Base-by-base conservation (phyloP, 2,797 vertebrate species). In the Epinephelus coioides region DNA sequence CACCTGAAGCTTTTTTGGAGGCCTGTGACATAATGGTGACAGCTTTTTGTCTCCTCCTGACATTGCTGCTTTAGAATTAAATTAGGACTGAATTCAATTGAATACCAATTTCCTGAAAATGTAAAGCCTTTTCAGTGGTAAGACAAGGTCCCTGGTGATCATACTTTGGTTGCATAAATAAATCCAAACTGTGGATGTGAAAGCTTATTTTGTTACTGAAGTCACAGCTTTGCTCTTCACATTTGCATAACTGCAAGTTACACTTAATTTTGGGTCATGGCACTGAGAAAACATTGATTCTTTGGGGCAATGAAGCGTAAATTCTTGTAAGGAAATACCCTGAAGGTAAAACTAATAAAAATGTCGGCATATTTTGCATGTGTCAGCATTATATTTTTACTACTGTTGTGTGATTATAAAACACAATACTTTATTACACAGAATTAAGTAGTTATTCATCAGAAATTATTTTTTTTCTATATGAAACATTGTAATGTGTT, bases 61-160 rank as follows among this genome's bases (percentile, higher is more conserved):
- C 40, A 21, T 46, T 50, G 62, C 75, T 73, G 27, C 46, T 66
- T 80, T 27, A 60, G 7, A 60, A 49, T 73, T 27, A 19, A 60
- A 79, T 67, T n/a, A 18, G 17, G 19, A 57, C 23, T 56, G 46
- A 69, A 61, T 75, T 44, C 1, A 70, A 68, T 78, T 13, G 46
- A 30, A 65, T 69, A 57, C 60, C 30, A 59, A 38, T 60, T 70
- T 57, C 14, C n/a, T 61, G 44, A 76, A 71, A 66, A 65, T 47
- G 3, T 23, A 6, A 54, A 71, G 27, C 19, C 21, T 61, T 73
- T 78, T 68, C 10, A 27, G 5, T 43, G 10, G 25, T 2, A 54
- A 27, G 19, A 50, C 25, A 51, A 34, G 3, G 30, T 69, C 46
- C 18, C 0, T 21, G 6, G 17, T 73, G 2, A 50, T 68, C 56